Base-by-base conservation (phyloP, 2,797 vertebrate species). In the Propithecus perrieri region DNA sequence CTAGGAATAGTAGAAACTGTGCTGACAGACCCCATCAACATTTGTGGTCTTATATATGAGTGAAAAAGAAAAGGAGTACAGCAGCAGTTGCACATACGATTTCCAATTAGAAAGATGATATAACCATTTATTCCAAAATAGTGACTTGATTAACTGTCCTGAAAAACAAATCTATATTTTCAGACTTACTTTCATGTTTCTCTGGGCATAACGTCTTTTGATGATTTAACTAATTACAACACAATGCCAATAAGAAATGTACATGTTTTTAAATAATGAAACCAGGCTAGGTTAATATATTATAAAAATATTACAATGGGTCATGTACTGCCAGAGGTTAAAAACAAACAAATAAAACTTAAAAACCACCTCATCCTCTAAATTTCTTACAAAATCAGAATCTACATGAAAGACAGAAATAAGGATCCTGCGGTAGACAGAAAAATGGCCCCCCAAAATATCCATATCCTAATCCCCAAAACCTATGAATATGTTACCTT, bases 151-250 rank as follows among this genome's bases (percentile, higher is more conserved):
- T 86, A 89, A 89, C 28, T 85, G 18, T 72, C 50, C 35, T 76
- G 59, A 76, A 91, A 57, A 94, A 90, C 53, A 95, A 90, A 84
- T 79, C 20, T 93, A 89, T 85, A 84, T 63, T 93, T 91, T 85
- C 41, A 84, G 30, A 90, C 35, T 84, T 53, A 83, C 55, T 61
- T 92, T 81, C 28, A n/a, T 92, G 30, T 94, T 57, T 78, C 59
- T 81, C 35, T 86, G 38, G 24, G 75, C 72, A 15, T 84, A 33
- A 95, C 93, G 65, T 18, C 4, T 85, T 67, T 91, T 93, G 61
- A 71, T 97, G 61, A 85, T 8, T n/a, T 22, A 83, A 91, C n/a
- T 83, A 63, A 95, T 57, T 89, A 53, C 69, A 95, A 89, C 7
- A 20, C 18, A 83, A 18, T 78, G 26, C n/a, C 74, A 79, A 65